Conservation (phyloP, 2,113 vertebrate genomes). For the Marmota flaviventris region DNA sequence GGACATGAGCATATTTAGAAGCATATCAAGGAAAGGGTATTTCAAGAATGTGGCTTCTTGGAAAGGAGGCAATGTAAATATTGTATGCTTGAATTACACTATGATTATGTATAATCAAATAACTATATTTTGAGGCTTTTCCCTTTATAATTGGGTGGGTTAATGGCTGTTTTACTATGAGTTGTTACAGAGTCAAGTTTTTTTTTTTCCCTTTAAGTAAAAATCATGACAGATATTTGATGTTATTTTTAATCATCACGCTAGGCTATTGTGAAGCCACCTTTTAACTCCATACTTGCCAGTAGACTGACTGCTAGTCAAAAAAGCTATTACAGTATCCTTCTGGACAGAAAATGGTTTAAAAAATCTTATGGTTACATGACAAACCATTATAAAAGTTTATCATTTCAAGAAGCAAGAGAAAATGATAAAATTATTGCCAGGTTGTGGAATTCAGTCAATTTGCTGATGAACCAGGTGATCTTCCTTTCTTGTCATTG, state of each 20-base stretch:
- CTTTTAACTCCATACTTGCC: slow-evolving; percentile 81
- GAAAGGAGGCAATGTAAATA: slow-evolving; percentile 80
- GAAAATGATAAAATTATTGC: background rate
- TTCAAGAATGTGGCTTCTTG: slow-evolving; percentile 82
- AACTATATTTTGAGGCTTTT: slow-evolving; percentile 80
- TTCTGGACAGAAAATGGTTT: slow-evolving; percentile 31
- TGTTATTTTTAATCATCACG: slow-evolving; percentile 78
- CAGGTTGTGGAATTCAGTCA: slow-evolving; percentile 9
- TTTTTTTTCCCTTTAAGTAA: slow-evolving; percentile 76
- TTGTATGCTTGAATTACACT: slow-evolving; percentile 81
- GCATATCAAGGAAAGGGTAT: slow-evolving; percentile 79
- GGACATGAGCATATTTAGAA: slow-evolving; percentile 79
- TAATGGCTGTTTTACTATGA: slow-evolving; percentile 81
- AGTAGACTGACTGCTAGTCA: slow-evolving; percentile 52
- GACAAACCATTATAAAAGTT: background rate
- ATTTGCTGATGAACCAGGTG: background rate
- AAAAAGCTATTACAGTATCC: slow-evolving; percentile 11
- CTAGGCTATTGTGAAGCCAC: slow-evolving; percentile 70
- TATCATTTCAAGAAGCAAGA: slow-evolving; percentile 49
- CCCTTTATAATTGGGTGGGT: slow-evolving; percentile 83
- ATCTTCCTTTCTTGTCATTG: slow-evolving; percentile 54
- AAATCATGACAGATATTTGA: slow-evolving; percentile 78
- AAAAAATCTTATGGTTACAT: background rate
- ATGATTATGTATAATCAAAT: slow-evolving; percentile 83
- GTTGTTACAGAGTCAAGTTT: slow-evolving; percentile 70